Conservation (phyloP, 2,888 invertebrate species). For the Dioctria rufipes region DNA sequence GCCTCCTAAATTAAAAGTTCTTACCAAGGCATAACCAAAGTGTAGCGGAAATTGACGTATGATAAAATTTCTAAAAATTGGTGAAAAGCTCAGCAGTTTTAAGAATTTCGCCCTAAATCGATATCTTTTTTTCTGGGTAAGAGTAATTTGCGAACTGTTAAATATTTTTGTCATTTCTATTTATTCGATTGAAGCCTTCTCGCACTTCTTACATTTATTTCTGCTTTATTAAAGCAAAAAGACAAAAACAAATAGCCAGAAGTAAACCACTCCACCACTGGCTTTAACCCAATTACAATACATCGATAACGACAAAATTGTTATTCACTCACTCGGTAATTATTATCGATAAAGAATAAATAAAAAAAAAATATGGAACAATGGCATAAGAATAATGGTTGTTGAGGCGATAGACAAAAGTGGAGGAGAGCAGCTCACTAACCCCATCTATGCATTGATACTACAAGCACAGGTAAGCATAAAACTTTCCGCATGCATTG, state of each 20-base stretch:
- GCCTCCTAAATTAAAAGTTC: neutral
- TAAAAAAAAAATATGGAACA: too few relatives aligned
- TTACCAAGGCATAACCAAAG: neutral
- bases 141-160: too few relatives aligned
- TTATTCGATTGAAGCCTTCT: too few relatives aligned
- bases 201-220: too few relatives aligned
- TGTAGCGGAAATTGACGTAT: neutral
- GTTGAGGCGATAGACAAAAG: too few relatives aligned
- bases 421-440: neutral
- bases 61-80: too few relatives aligned
- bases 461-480: slow-evolving; percentile 5
- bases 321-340: neutral
- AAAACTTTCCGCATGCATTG: neutral
- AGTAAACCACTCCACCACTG: slow-evolving; percentile 16
- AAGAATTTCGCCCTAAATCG: neutral
- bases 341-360: neutral
- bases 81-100: too few relatives aligned
- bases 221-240: too few relatives aligned
- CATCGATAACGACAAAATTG: neutral
- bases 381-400: too few relatives aligned
- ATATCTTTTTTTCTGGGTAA: neutral
- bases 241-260: neutral
- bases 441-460: neutral
- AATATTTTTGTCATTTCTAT: too few relatives aligned
- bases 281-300: slow-evolving; percentile 38